A percentile compares a stretch with the other conserved stretches of the same genome.
phyloP scores from a whole-genome alignment of 2,888 invertebrate genomes.

The Venusia cambrica region DNA sequence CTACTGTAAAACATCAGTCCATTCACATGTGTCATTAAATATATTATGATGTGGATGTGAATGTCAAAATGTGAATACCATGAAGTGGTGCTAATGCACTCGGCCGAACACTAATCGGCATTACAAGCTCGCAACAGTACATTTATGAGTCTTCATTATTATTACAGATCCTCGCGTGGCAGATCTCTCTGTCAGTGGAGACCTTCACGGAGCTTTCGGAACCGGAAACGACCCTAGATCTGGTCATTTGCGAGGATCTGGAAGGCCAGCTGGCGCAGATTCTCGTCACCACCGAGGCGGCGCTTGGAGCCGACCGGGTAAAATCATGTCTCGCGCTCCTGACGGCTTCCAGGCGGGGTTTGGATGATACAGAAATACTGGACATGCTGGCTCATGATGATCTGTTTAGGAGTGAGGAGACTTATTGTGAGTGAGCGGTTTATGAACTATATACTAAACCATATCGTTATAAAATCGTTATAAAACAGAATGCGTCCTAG shows the following conservation, averaged over 20 bases:
- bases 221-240: slow-evolving; percentile 60
- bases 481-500: not conserved
- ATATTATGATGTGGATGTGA: too few relatives aligned
- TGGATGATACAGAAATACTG: slow-evolving; percentile 90
- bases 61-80: too few relatives aligned
- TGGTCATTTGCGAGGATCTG: slow-evolving; percentile 65
- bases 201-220: slow-evolving; percentile 68
- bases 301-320: slow-evolving; percentile 84
- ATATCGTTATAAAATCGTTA: too few relatives aligned
- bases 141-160: too few relatives aligned
- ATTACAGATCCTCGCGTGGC: slow-evolving; percentile 74
- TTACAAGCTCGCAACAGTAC: too few relatives aligned
- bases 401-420: slow-evolving; percentile 82
- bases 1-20: too few relatives aligned
- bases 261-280: slow-evolving; percentile 84
- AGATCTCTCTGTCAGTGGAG: slow-evolving; percentile 72
- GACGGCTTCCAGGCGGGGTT: slow-evolving; percentile 87
- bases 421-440: slow-evolving; percentile 77
- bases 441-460: not conserved
- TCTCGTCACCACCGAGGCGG: slow-evolving; percentile 85
- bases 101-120: too few relatives aligned
- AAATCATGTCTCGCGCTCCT: slow-evolving; percentile 86
- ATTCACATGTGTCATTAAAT: too few relatives aligned
- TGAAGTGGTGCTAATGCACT: too few relatives aligned
- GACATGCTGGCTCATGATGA: slow-evolving; percentile 84